Evolutionary conservation across 2,113 vertebrate species (phyloP), one percentile per base, ranked within the genome.

Genomic region (Lontra canadensis): DNA sequence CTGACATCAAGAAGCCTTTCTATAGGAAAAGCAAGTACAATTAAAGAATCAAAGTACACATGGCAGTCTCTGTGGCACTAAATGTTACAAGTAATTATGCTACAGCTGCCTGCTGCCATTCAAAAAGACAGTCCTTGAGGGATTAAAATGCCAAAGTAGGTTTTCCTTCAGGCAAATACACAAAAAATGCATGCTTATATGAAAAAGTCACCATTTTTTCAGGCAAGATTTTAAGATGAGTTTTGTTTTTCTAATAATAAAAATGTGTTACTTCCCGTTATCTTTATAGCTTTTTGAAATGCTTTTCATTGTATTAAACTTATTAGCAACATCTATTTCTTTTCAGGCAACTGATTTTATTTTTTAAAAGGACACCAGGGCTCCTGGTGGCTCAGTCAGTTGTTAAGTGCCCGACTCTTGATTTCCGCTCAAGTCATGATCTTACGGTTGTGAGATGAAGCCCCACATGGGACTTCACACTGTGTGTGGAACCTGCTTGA

Each of bases 1-100:
- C 14, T 92, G 80, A 81, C 57, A 84, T 97, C 94, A 98, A 96
- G 90, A 92, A 86, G 52, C 69, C 88, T 82, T 96, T 90, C 97
- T 82, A 39, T 61, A 93, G 93, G 92, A 59, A 96, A 47, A 79
- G 97, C 80, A 93, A 36, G 52, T 29, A 78, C 91, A 92, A 26
- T 67, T 87, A 92, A 36, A 25, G 73, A 81, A 55, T 69, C 81
- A 97, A 74, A 95, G 20, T 39, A 93, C 82, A 55, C 93, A 29
- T 95, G 95, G 94, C 94, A 92, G 71, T 61, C 81, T 95, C 69
- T 88, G 52, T 1, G 94, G 69, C 55, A 73, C 20, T 6, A 95
- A 69, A 74, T 95, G 88, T 96, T 96, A 97, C 81, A 34, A 12
- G 20, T 21, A 44, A 36, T 95, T 29, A 92, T 6, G 0, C 82